Percentiles rank a stretch among this genome's conserved stretches.
phyloP scores from a whole-genome alignment of 2,888 invertebrate genomes.

The Ornithoptera priamus region DNA sequence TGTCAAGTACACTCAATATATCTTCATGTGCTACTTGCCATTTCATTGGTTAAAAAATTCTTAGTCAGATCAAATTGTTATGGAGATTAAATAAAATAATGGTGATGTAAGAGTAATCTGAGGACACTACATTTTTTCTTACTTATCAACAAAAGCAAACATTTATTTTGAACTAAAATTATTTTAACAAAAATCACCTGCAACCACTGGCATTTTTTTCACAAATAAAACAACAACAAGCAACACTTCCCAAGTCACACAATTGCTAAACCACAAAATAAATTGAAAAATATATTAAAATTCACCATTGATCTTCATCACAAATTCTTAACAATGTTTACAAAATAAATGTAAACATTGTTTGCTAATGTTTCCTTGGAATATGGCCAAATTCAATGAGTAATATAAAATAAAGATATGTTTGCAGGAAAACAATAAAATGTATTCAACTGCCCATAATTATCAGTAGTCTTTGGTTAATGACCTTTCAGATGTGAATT shows the following conservation, averaged over 20 bases:
- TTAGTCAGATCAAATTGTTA: background rate
- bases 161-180: background rate
- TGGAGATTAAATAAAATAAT: background rate
- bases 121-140: too few species aligned
- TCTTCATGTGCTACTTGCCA: too few species aligned
- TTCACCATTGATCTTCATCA: background rate
- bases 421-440: conserved; percentile 35
- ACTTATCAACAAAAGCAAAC: too few species aligned
- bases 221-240: conserved; percentile 32
- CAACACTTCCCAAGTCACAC: conserved; percentile 22
- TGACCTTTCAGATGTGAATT: conserved; percentile 15
- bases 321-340: conserved; percentile 25
- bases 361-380: conserved; percentile 46
- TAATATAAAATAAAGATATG: conserved; percentile 38
- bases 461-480: conserved; percentile 28
- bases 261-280: conserved; percentile 22
- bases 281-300: conserved; percentile 15
- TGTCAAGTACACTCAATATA: too few species aligned
- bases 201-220: background rate
- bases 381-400: conserved; percentile 44
- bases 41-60: too few species aligned
- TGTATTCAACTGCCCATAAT: conserved; percentile 31
- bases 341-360: conserved; percentile 35
- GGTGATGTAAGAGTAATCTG: background rate
- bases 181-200: background rate